phyloP scores from a whole-genome alignment of 2,888 invertebrate genomes.

The Yponomeuta malinellus region DNA sequence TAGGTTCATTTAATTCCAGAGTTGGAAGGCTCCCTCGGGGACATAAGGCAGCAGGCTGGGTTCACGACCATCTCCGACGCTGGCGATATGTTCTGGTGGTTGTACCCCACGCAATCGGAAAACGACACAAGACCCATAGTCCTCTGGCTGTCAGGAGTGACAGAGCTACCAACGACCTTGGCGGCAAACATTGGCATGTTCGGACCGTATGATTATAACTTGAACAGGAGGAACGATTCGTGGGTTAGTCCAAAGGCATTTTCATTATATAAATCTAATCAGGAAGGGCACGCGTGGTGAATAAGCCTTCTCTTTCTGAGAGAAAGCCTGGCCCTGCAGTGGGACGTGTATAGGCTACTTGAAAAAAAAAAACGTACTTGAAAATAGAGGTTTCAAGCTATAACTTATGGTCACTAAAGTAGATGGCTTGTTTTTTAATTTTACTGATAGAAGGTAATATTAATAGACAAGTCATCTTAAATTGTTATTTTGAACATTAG shows the following conservation, averaged over 20 bases:
- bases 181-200: slow-evolving; percentile 91
- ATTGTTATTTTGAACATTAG: too few species aligned
- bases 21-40: slow-evolving; percentile 52
- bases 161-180: slow-evolving; percentile 85
- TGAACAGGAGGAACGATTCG: slow-evolving; percentile 78
- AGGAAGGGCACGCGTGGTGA: too few species aligned
- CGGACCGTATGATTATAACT: slow-evolving; percentile 82
- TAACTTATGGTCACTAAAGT: not conserved
- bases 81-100: slow-evolving; percentile 92
- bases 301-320: not conserved
- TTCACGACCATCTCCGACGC: slow-evolving; percentile 80
- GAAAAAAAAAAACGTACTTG: not conserved
- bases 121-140: slow-evolving; percentile 80
- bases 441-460: too few species aligned
- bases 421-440: not conserved
- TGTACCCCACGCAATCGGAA: slow-evolving; percentile 81
- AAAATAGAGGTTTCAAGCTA: not conserved
- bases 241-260: slow-evolving; percentile 75
- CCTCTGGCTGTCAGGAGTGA: slow-evolving; percentile 93
- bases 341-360: too few species aligned
- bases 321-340: too few species aligned
- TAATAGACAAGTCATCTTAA: too few species aligned
- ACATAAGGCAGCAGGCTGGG: slow-evolving; percentile 82
- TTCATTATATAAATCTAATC: not conserved
- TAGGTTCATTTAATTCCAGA: not conserved